phyloP scores from a whole-genome alignment of 2,113 vertebrate species.

The Callocephalon fimbriatum region DNA sequence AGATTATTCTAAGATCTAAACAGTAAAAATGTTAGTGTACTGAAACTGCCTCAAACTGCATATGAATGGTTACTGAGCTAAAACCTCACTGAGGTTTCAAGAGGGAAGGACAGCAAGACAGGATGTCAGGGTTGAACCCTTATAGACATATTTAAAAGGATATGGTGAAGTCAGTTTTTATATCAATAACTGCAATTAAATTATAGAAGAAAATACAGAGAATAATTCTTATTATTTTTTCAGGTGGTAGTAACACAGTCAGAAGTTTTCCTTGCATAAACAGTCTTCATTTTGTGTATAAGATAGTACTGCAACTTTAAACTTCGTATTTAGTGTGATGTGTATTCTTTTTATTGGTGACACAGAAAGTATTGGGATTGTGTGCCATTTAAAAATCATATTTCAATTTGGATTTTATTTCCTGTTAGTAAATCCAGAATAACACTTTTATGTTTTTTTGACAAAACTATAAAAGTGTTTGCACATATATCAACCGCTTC shows the following conservation, averaged over 20 bases:
- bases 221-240: background rate
- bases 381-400: conserved; percentile 15
- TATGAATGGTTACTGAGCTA: background rate
- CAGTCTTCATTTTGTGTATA: background rate
- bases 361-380: background rate
- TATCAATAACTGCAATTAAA: background rate
- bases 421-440: conserved; percentile 22
- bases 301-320: background rate
- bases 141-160: background rate
- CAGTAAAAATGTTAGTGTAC: background rate
- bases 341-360: background rate
- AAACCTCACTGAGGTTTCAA: background rate
- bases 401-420: conserved; percentile 39
- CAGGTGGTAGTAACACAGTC: background rate
- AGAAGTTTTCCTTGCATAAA: background rate
- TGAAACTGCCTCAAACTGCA: background rate
- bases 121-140: background rate
- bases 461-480: background rate
- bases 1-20: background rate
- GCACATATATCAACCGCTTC: background rate
- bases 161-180: background rate
- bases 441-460: conserved; percentile 29
- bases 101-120: background rate
- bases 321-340: background rate
- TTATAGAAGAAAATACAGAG: background rate